Evolutionary conservation across 2,888 invertebrate species (phyloP), one percentile per base, ranked within the genome.

Genomic region (Prosapia bicincta): DNA sequence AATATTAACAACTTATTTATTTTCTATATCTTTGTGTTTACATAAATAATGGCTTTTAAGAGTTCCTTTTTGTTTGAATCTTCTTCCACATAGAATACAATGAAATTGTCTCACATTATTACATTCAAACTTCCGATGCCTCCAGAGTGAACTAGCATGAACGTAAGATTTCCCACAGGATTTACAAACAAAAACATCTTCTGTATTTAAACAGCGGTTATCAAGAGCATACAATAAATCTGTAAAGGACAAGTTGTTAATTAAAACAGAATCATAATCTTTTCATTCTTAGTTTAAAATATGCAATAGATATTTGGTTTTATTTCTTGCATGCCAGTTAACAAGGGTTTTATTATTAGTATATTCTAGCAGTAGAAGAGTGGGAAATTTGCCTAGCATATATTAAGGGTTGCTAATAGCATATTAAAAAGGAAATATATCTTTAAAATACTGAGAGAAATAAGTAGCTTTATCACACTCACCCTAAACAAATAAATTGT

Each of bases 91-190:
- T 72, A 75, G 28, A 24, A 76, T 77, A 67, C 80, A 80, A 26
- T 77, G 75, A 65, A 79, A 80, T 66, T 84, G 83, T 0, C 85
- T 85, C 9, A 83, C 82, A 67, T 84, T 84, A 32, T 85, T 84
- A 72, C 85, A 85, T 77, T 85, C 85, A 69, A 83, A 82, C 20
- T 82, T 75, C 38, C 73, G 23, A 72, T 79, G 76, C 23, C 65
- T 71, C 68, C 75, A 74, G 32, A 76, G 66, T 2, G 72, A 74
- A 69, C 68, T 69, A 26, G 69, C 68, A n/a, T 74, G 74, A 24
- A 69, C 74, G n/a, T 74, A 74, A 7, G 54, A 20, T n/a, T 68
- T 67, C 3, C 74, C 74, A 43, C 74, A 74, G 20, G 24, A 54
- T 20, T 54, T 54, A 54, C 54, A 54, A 54, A 54, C 3, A 54